Conservation (phyloP, 1,140 invertebrate genomes). For the Zaprionus inermis region DNA sequence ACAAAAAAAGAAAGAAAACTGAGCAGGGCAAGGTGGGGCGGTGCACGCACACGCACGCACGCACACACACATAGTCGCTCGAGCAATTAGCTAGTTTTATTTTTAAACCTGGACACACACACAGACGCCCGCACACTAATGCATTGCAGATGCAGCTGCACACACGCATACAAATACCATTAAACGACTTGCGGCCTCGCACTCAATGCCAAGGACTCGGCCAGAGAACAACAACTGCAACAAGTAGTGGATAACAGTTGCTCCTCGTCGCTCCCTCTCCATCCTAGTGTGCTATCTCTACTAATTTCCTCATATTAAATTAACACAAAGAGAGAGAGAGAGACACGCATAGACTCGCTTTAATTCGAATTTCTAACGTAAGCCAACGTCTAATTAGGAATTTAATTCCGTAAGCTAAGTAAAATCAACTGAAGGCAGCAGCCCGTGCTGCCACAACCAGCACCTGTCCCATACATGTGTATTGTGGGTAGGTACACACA, state of each 20-base stretch:
- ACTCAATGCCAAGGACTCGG: slow-evolving; percentile 31
- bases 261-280: neutral
- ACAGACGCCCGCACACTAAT: neutral
- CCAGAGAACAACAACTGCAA: slow-evolving; percentile 26
- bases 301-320: neutral
- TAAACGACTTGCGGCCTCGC: slow-evolving; percentile 17
- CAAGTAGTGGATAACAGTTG: slow-evolving; percentile 13
- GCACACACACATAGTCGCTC: neutral
- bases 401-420: neutral
- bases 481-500: slow-evolving; percentile 13
- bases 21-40: neutral
- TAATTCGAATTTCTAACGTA: neutral
- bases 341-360: neutral
- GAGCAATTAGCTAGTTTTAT: slow-evolving; percentile 30
- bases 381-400: slow-evolving; percentile 4
- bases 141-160: slow-evolving; percentile 8
- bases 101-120: slow-evolving; percentile 20
- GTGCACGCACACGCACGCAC: neutral
- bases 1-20: neutral
- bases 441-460: neutral
- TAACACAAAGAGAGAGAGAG: neutral
- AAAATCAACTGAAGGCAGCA: neutral
- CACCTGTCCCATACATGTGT: neutral
- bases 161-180: slow-evolving; percentile 5
- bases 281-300: neutral